Percentiles rank a stretch among this genome's conserved stretches.
Conservation (phyloP, 2,888 invertebrate species). For the Panzeria rudis region DNA sequence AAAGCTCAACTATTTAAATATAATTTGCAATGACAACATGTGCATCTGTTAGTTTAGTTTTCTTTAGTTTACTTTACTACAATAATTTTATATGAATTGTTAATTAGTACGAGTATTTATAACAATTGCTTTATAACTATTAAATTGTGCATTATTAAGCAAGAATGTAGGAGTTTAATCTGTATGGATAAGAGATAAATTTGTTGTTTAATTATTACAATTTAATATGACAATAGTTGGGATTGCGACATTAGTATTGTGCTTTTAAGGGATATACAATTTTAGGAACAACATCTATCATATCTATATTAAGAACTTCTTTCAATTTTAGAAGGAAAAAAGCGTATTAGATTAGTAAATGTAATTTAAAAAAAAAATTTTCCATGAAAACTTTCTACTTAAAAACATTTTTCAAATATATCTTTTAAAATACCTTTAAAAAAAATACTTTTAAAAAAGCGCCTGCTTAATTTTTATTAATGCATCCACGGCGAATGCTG, state of each 20-base stretch:
- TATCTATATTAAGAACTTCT: no score
- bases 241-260: background rate
- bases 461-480: no score
- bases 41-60: slow-evolving; percentile 22
- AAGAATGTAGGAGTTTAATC: slow-evolving; percentile 17
- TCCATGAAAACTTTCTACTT: no score
- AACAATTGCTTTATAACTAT: slow-evolving; percentile 15
- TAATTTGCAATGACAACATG: slow-evolving; percentile 61
- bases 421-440: no score
- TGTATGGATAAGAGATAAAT: background rate
- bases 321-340: no score
- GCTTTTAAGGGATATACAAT: background rate
- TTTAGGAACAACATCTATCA: no score
- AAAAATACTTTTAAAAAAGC: no score
- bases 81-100: slow-evolving; percentile 24
- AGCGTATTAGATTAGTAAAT: no score
- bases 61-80: slow-evolving; percentile 10
- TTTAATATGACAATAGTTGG: no score
- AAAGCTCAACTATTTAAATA: slow-evolving; percentile 61
- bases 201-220: background rate
- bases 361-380: no score
- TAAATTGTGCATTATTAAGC: background rate
- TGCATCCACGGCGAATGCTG: no score
- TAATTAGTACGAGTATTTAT: slow-evolving; percentile 39
- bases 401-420: no score